phyloP scores from a whole-genome alignment of 1,140 invertebrate species.

The Periplaneta americana region DNA sequence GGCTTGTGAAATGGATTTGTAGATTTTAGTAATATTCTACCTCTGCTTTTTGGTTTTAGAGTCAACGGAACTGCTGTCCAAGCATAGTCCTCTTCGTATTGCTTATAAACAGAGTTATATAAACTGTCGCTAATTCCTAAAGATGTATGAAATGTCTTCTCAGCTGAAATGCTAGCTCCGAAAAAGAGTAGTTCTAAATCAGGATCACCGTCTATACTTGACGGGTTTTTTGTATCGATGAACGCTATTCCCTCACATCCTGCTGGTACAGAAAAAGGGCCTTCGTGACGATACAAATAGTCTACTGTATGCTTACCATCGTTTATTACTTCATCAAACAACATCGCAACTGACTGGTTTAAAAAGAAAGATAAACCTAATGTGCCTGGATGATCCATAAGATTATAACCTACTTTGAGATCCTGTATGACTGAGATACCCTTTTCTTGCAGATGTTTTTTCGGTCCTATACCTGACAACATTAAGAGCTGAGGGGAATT shows the following conservation, averaged over 20 bases:
- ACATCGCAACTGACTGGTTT: conserved; percentile 37
- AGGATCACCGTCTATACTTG: conserved; percentile 56
- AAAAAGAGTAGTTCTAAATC: conserved; percentile 69
- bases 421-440: conserved; percentile 58
- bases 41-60: conserved; percentile 66
- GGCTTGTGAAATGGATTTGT: conserved; percentile 71
- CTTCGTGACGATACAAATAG: conserved; percentile 49
- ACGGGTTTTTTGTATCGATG: conserved; percentile 59
- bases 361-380: conserved; percentile 62
- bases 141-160: conserved; percentile 42
- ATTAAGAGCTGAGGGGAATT: conserved; percentile 73
- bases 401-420: conserved; percentile 67
- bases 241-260: conserved; percentile 76
- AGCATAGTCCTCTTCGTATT: conserved; percentile 44
- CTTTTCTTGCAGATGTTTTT: conserved; percentile 53
- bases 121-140: conserved; percentile 50
- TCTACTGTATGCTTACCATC: conserved; percentile 32
- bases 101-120: conserved; percentile 43
- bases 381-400: conserved; percentile 72
- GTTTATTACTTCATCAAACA: conserved; percentile 16
- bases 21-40: conserved; percentile 58
- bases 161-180: conserved; percentile 44
- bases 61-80: conserved; percentile 64
- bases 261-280: conserved; percentile 70
- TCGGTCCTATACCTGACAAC: conserved; percentile 74